Evolutionary conservation across 2,113 vertebrate species (phyloP).

Genomic region (Cathartes aura): DNA sequence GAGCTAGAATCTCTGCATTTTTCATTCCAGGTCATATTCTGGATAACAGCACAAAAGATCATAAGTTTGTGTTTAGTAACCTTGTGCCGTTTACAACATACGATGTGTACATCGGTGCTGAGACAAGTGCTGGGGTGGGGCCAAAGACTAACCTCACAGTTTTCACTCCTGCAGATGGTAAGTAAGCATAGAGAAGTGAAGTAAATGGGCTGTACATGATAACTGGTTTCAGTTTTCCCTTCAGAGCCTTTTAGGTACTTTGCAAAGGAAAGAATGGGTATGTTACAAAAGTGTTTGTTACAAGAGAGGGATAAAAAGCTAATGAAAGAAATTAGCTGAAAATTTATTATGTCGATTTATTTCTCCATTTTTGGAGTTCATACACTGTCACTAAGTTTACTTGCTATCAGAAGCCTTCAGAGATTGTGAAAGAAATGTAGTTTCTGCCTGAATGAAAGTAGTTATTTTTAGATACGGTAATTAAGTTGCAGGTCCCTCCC

Average conservation of each 20-base stretch:
- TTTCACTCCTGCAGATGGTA: slow-evolving; percentile 89
- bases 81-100: slow-evolving; percentile 89
- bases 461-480: fast-evolving
- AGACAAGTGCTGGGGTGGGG: slow-evolving; percentile 88
- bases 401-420: background rate
- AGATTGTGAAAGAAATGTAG: background rate
- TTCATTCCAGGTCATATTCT: slow-evolving; percentile 81
- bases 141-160: slow-evolving; percentile 81
- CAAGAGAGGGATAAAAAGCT: background rate
- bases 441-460: background rate
- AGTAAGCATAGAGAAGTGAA: background rate
- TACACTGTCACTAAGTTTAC: background rate
- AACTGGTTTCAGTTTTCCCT: background rate
- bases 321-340: background rate
- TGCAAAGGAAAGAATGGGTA: background rate
- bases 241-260: background rate
- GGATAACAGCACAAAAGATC: slow-evolving; percentile 89
- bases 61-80: slow-evolving; percentile 80
- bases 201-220: background rate
- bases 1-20: background rate
- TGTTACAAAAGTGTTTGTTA: background rate
- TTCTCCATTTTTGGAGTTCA: background rate
- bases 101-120: slow-evolving; percentile 78
- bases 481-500: background rate
- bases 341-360: background rate